Evolutionary conservation across 2,797 vertebrate species (phyloP), one percentile per base, ranked within the genome.

Genomic region (Halcyon badia): DNA sequence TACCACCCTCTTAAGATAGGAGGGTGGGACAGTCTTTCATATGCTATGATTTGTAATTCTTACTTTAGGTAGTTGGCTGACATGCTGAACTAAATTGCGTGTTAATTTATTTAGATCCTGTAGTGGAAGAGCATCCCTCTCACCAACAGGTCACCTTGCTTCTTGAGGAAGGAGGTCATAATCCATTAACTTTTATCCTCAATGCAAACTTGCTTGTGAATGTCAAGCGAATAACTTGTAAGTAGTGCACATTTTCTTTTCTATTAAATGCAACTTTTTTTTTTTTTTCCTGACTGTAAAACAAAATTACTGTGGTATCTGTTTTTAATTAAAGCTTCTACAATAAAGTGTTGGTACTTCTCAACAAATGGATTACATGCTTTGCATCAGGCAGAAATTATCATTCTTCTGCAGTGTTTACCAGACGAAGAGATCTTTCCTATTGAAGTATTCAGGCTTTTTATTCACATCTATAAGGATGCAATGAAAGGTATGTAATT

Each of bases 181-280:
- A 97, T 82, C 98, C 98, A 62, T 93, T 99, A 96, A 99, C 98
- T 4, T 99, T 99, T 85, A 98, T 99, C 30, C 97, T 99, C 80
- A 99, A 99, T 85, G 98, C 98, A 90, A 99, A 99, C 97, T 98
- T 99, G 51, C 98, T 99, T 37, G 98, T 99, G 93, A 99, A 99
- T 85, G 98, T 99, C 95, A 99, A 98, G 92, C 97, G 99, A 79
- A 95, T 98, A n/a, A 98, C 98, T 88, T 99, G 99, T 99, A 98
- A 98, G 99, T 99, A 52, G n/a, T 41, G 24, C 17, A 33, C 41
- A 3, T 83, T 89, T 94, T 64, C 69, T 92, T 39, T 56, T 49
- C 49, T 13, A 21, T 66, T 71, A 49, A 64, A 64, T 57, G 13
- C 31, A 56, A 8, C 14, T 54, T 68, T 49, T 12, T 48, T 58